Base-by-base conservation (phyloP, 2,797 vertebrate genomes). In the Lutjanus argentimaculatus region DNA sequence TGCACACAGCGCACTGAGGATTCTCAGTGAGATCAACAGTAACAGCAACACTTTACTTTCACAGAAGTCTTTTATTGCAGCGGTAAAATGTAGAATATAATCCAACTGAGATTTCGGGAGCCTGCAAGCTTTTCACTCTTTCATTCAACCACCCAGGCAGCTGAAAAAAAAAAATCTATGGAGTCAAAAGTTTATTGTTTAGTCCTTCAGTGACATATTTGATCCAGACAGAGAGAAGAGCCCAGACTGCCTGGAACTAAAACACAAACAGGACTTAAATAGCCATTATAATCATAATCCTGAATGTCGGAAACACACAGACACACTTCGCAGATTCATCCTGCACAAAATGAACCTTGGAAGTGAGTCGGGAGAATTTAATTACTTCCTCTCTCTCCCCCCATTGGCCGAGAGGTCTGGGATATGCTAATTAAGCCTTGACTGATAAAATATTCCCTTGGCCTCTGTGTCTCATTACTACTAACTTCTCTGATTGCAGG, bases 351-450 rank as follows among this genome's bases (percentile, higher is more conserved):
- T 58, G 21, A 86, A 87, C 75, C 65, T 85, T 82, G 82, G 89
- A 79, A 77, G 75, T 8, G 72, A 91, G 90, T 89, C 80, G 19
- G 58, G 91, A 88, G 73, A 91, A 87, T 89, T 89, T 79, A 91
- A 94, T 90, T 89, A 90, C 83, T 89, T 89, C 65, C 67, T 79
- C 58, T 80, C 57, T n/a, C 21, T 72, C 87, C 92, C 88, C 92
- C 89, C 43, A 91, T 93, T 92, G 92, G 92, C 82, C 57, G 69
- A 80, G 61, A 85, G 83, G 84, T 91, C 80, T 80, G 87, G 90
- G 85, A 91, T 88, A 92, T 92, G 89, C 91, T 92, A 95, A 95
- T 94, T 92, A 93, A 86, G 83, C 70, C 59, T 64, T 49, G 86
- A 75, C 90, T 91, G 94, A 95, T 95, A 95, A 93, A 93, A 82